Evolutionary conservation across 2,113 vertebrate species (phyloP).

Genomic region (Brachypodius melanocephalos): DNA sequence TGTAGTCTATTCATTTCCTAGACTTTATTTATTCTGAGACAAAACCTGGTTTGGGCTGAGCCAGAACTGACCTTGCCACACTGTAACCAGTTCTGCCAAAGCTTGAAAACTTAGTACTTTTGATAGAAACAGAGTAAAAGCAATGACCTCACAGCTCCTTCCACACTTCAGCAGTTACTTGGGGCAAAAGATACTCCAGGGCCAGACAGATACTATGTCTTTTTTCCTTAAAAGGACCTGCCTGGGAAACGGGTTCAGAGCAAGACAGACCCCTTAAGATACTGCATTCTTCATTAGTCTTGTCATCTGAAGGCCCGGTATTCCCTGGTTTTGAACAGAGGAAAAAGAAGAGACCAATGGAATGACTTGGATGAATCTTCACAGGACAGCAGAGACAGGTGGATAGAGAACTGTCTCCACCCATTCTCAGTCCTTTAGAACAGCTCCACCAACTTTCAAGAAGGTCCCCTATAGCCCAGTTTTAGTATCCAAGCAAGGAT

Average conservation of each 20-base stretch:
- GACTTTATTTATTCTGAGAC: not conserved
- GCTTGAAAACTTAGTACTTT: not conserved
- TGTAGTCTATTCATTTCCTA: not conserved
- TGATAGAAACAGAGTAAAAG: not conserved
- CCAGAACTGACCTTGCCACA: not conserved
- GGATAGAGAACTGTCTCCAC: not conserved
- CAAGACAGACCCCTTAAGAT: conserved; percentile 12
- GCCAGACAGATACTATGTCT: not conserved
- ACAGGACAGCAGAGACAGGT: accelerated
- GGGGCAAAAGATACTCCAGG: not conserved
- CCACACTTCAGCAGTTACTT: not conserved
- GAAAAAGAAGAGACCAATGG: not conserved
- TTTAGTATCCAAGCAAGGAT: not conserved
- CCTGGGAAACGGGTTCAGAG: not conserved
- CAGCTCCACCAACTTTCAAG: not conserved
- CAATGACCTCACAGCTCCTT: not conserved
- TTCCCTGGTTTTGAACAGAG: not conserved
- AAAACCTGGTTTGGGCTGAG: not conserved
- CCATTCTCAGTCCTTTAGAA: not conserved
- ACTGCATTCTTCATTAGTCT: not conserved
- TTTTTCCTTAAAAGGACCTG: conserved; percentile 19
- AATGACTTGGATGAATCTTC: not conserved
- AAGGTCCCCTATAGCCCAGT: not conserved
- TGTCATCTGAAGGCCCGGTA: not conserved
- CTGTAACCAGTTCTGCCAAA: not conserved